Evolutionary conservation across 2,797 vertebrate genomes (phyloP).

Genomic region (Sebastes umbrosus): DNA sequence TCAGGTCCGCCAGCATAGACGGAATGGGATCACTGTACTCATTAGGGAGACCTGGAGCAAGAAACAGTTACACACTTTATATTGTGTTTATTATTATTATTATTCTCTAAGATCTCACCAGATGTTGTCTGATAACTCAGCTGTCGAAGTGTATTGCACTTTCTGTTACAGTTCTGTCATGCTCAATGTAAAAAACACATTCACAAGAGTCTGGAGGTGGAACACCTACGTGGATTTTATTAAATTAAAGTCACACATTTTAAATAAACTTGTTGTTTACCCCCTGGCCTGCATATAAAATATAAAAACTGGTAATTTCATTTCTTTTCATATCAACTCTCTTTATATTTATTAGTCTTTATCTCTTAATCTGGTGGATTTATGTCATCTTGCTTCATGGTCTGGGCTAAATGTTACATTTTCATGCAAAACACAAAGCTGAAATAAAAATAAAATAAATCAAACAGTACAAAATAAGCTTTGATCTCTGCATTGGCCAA

Average conservation of each 20-base stretch:
- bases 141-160: neutral
- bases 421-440: too few relatives aligned
- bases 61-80: neutral
- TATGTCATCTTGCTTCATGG: neutral
- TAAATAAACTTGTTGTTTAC: neutral
- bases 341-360: neutral
- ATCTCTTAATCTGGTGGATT: neutral
- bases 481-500: neutral
- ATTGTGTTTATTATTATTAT: neutral
- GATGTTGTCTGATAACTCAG: neutral
- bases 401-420: too few relatives aligned
- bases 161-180: neutral
- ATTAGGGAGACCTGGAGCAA: constrained; percentile 27
- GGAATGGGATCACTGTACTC: neutral
- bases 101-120: neutral
- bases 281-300: neutral
- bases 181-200: neutral
- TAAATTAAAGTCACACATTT: neutral
- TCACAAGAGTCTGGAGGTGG: too few relatives aligned
- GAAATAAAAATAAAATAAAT: neutral
- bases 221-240: too few relatives aligned
- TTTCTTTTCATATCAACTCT: neutral
- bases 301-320: neutral
- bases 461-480: neutral
- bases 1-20: constrained; percentile 62